phyloP scores from a whole-genome alignment of 1,140 invertebrate genomes.

The Musca domestica region DNA sequence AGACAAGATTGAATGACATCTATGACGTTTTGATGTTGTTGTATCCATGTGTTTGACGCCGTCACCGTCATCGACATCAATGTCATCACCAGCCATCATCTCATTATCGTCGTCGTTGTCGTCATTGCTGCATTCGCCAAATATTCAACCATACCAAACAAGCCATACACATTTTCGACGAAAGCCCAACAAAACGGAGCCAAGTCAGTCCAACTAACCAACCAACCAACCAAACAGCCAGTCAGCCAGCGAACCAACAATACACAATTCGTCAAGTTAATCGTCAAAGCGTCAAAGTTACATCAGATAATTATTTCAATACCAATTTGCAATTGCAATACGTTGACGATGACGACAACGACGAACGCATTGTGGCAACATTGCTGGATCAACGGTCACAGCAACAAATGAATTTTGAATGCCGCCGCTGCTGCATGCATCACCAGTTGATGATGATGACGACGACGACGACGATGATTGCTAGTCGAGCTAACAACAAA shows the following conservation, averaged over 20 bases:
- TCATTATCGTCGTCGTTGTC: not conserved
- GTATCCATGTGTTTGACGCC: not conserved
- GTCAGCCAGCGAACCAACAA: conserved; percentile 1
- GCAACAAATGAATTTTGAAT: too few species aligned
- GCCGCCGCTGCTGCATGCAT: not conserved
- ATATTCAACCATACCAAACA: not conserved
- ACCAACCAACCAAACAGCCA: not conserved
- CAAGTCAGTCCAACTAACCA: not conserved
- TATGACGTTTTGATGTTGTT: conserved; percentile 15
- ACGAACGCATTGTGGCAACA: not conserved
- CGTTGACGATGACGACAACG: not conserved
- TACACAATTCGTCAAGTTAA: conserved; percentile 30
- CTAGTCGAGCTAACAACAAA: not conserved
- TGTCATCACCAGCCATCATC: not conserved
- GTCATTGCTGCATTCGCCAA: not conserved
- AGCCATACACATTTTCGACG: not conserved
- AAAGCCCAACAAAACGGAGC: not conserved
- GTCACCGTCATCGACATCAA: conserved; percentile 5
- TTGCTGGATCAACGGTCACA: too few species aligned
- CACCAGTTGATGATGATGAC: not conserved
- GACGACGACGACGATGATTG: not conserved
- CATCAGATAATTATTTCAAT: conserved; percentile 32
- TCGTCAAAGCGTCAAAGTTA: conserved; percentile 30
- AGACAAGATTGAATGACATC: not conserved
- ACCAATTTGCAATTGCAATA: conserved; percentile 31